phyloP scores from a whole-genome alignment of 2,888 invertebrate species.

The Himalopsyche kuldschensis region DNA sequence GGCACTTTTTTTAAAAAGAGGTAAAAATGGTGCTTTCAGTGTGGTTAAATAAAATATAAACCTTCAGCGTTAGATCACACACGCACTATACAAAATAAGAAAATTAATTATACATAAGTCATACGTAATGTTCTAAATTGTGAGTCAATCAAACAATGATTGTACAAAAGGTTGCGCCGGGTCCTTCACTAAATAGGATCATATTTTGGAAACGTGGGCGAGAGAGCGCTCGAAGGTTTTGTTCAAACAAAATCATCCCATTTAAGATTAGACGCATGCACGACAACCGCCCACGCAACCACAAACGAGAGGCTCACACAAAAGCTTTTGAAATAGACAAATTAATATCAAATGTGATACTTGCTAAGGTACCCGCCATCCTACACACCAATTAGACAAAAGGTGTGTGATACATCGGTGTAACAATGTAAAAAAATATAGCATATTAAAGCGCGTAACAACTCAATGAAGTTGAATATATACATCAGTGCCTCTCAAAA shows the following conservation, averaged over 20 bases:
- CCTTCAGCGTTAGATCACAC: too few relatives aligned
- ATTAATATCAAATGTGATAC: not conserved
- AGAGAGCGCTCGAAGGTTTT: not conserved
- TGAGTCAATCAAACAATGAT: not conserved
- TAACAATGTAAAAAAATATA: not conserved
- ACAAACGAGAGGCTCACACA: not conserved
- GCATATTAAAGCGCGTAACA: too few relatives aligned
- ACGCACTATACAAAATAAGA: too few relatives aligned
- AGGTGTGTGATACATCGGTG: not conserved
- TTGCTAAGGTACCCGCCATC: not conserved
- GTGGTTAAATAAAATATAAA: too few relatives aligned
- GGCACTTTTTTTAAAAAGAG: too few relatives aligned
- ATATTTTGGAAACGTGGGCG: not conserved
- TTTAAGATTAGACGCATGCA: not conserved
- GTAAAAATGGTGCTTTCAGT: too few relatives aligned
- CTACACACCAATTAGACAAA: not conserved
- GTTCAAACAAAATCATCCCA: not conserved
- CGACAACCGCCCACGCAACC: not conserved
- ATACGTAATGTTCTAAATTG: too few relatives aligned
- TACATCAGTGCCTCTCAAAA: too few relatives aligned
- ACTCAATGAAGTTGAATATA: too few relatives aligned
- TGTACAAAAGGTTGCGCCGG: not conserved
- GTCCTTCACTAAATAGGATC: not conserved
- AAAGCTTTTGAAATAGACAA: not conserved
- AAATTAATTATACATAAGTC: too few relatives aligned